Percentiles rank a stretch among this genome's conserved stretches.
Conservation (phyloP, 2,113 vertebrate species). For the Labeo rohita region DNA sequence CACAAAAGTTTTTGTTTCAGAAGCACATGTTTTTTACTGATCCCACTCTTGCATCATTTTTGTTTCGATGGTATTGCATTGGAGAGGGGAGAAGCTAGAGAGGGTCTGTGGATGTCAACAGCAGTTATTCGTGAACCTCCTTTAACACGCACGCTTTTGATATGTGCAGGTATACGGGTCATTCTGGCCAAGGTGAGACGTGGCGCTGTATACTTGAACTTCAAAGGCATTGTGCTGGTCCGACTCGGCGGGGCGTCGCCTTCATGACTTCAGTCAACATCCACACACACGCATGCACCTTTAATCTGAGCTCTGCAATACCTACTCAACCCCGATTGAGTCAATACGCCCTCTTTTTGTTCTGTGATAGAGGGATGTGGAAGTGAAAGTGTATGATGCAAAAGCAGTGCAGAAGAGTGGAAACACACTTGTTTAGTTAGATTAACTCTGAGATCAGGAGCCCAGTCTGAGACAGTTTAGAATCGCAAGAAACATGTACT, state of each 20-base stretch:
- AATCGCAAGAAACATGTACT: constrained; percentile 13
- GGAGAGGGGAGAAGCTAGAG: background rate
- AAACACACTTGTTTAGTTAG: constrained; percentile 46
- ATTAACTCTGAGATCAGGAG: constrained; percentile 39
- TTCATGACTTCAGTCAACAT: constrained; percentile 68
- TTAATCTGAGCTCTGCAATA: constrained; percentile 74
- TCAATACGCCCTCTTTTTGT: constrained; percentile 72
- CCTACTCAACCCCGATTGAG: constrained; percentile 69
- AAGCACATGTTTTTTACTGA: constrained; percentile 14
- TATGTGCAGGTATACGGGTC: constrained; percentile 64
- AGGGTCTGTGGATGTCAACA: constrained; percentile 8
- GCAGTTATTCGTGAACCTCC: constrained; percentile 33
- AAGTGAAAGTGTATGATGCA: constrained; percentile 61
- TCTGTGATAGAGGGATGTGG: constrained; percentile 61
- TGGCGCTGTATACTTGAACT: constrained; percentile 58
- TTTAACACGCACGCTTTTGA: constrained; percentile 20
- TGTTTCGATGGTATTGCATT: constrained; percentile 62
- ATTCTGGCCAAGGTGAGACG: constrained; percentile 72
- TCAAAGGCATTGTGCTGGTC: constrained; percentile 64
- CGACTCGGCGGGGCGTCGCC: constrained; percentile 64
- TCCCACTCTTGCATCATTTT: constrained; percentile 65
- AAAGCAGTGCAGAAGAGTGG: constrained; percentile 54
- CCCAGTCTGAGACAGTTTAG: constrained; percentile 31
- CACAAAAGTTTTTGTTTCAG: background rate
- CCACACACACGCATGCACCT: constrained; percentile 55